phyloP scores from a whole-genome alignment of 2,888 invertebrate genomes.

The Ochropacha duplaris region DNA sequence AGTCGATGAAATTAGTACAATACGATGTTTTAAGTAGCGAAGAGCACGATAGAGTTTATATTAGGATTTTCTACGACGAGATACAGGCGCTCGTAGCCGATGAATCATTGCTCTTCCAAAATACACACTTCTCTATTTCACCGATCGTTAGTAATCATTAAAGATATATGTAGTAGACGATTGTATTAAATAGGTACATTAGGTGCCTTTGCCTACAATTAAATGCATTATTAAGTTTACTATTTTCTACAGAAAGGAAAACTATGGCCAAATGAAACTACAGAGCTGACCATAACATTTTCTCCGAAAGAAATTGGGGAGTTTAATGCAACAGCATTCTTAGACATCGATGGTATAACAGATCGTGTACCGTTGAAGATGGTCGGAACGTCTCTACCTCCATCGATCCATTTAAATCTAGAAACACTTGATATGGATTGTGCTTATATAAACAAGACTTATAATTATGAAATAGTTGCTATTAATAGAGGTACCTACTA shows the following conservation, averaged over 20 bases:
- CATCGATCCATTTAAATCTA: conserved; percentile 79
- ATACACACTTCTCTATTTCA: conserved; percentile 75
- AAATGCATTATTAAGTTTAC: neutral
- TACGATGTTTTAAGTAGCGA: conserved; percentile 69
- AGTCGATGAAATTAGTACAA: conserved; percentile 60
- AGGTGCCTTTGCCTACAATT: neutral
- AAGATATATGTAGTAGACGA: neutral
- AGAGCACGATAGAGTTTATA: conserved; percentile 70
- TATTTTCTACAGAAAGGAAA: conserved; percentile 77
- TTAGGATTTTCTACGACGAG: conserved; percentile 72
- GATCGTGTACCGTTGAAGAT: conserved; percentile 78
- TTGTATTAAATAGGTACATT: neutral
- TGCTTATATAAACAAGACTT: conserved; percentile 82
- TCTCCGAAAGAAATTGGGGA: conserved; percentile 77
- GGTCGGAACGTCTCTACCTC: conserved; percentile 82
- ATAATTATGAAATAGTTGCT: conserved; percentile 84
- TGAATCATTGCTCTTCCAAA: conserved; percentile 59
- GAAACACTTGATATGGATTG: conserved; percentile 81
- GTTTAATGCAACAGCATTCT: conserved; percentile 75
- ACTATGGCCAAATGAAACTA: conserved; percentile 81
- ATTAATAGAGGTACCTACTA: conserved; percentile 74
- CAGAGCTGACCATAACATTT: conserved; percentile 81
- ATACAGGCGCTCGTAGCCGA: conserved; percentile 70
- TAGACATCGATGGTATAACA: conserved; percentile 82
- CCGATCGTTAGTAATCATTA: conserved; percentile 76